A percentile compares a stretch with the other conserved stretches of the same genome.
phyloP scores from a whole-genome alignment of 2,888 invertebrate species.

The Polietes domitor region DNA sequence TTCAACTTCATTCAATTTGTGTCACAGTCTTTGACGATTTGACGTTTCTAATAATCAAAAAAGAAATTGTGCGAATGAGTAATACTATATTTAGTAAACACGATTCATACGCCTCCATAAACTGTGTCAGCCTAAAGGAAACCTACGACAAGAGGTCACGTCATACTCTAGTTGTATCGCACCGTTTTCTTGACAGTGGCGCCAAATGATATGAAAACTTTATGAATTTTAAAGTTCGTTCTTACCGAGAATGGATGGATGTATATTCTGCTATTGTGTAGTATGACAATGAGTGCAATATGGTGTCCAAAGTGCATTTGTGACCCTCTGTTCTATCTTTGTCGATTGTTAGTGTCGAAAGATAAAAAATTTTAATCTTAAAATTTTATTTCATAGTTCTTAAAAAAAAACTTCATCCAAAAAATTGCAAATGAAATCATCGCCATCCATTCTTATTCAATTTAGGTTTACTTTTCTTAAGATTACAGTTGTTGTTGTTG shows the following conservation, averaged over 20 bases:
- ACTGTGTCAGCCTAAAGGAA: no score
- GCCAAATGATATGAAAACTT: constrained; percentile 69
- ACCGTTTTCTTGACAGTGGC: constrained; percentile 58
- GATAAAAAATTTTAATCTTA: no score
- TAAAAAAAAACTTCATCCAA: not conserved
- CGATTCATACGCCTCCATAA: no score
- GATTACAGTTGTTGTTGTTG: constrained; percentile 44
- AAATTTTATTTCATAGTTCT: constrained; percentile 29
- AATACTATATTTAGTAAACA: no score
- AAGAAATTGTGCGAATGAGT: no score
- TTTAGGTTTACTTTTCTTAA: not conserved
- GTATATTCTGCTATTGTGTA: not conserved
- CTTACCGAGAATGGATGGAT: not conserved
- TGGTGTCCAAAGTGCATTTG: not conserved
- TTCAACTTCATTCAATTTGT: no score
- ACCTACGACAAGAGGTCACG: no score
- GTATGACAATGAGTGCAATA: not conserved
- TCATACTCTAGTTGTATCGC: constrained; percentile 22
- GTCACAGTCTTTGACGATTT: no score
- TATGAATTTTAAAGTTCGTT: constrained; percentile 58
- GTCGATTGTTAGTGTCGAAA: not conserved
- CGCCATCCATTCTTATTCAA: constrained; percentile 6
- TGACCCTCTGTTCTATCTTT: constrained; percentile 14
- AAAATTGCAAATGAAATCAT: constrained; percentile 9
- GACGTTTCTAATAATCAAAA: no score